Evolutionary conservation across 2,888 invertebrate genomes (phyloP), one percentile per base, ranked within the genome.

Genomic region (Drosophila neoperkinsi): DNA sequence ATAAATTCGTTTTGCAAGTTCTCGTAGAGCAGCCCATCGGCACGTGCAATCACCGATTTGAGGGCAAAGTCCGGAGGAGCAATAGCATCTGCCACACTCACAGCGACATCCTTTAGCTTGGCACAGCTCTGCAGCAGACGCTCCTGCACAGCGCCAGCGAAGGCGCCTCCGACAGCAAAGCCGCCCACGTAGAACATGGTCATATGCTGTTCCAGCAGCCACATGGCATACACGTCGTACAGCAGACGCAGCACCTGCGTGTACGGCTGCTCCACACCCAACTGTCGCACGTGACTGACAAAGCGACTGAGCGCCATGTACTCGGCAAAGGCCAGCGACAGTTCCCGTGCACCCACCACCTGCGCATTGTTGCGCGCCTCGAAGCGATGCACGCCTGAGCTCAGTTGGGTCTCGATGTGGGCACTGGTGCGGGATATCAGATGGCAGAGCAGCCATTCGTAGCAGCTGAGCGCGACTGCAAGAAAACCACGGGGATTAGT

Each of bases 21-120:
- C 92, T 96, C 96, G 92, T 84, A 97, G 58, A 92, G 81, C 33
- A 92, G 72, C 75, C 98, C 98, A 94, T 98, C 97, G 34, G 97
- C 96, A 90, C 94, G 95, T 60, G 97, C 98, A 25, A 98, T 94
- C 41, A 97, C 96, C 33, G 98, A 98, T 93, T 98, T 97, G 18
- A 98, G 94, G 41, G 98, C 95, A 92, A 97, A 98, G 94, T 98
- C 98, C 0, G 98, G 96, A 1, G 98, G 98, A 4, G 98, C 97
- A 33, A 98, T 94, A 34, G 96, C 96, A 92, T 99, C 98, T 4
- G 96, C 97, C 4, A 98, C 94, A 2, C 95, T 94, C 0, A 98
- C 95, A 0, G 96, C 94, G 46, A 97, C 96, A 13, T 95, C 94
- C 93, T 96, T 97, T n/a, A 98, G 88, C 21, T 94, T 94, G 0